Conservation (phyloP, 2,797 vertebrate genomes). For the Eremophila alpestris region DNA sequence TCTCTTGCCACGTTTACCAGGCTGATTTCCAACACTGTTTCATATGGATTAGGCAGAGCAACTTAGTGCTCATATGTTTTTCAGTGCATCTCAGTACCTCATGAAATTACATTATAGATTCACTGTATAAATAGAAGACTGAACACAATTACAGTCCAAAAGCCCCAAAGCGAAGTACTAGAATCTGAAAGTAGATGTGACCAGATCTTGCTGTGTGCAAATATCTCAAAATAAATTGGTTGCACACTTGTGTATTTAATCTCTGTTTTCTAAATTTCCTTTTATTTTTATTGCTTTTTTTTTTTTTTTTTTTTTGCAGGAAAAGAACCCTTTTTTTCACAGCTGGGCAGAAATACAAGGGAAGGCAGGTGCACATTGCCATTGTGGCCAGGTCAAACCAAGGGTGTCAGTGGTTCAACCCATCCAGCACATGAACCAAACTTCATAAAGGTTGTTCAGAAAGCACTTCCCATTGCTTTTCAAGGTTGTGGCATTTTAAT, state of each 20-base stretch:
- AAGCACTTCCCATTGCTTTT: not conserved
- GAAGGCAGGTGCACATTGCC: not conserved
- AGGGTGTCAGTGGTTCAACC: not conserved
- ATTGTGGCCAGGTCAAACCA: not conserved
- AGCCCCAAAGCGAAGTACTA: conserved; percentile 11
- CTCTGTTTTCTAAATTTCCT: conserved; percentile 21
- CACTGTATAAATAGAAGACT: conserved; percentile 77
- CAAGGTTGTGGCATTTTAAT: not conserved
- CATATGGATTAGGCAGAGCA: conserved; percentile 77
- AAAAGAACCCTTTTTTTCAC: conserved; percentile 27
- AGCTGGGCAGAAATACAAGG: not conserved
- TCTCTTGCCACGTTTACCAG: conserved; percentile 64
- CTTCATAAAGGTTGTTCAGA: not conserved
- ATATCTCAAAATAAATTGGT: conserved; percentile 42
- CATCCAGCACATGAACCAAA: not conserved
- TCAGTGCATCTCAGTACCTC: conserved; percentile 73
- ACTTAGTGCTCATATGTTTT: conserved; percentile 63
- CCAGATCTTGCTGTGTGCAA: conserved; percentile 23
- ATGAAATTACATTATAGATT: conserved; percentile 83
- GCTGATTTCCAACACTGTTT: conserved; percentile 74
- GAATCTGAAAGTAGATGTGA: conserved; percentile 19
- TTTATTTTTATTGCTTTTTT: not conserved
- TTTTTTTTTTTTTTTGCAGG: not conserved
- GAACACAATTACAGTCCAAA: conserved; percentile 65
- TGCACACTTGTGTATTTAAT: conserved; percentile 62